Percentiles rank a stretch among this genome's conserved stretches.
These are phyloP conservation scores for Antheraea yamamai DNA, from an alignment of 2,888 invertebrate genomes.

Conservation along the genomic window DNA sequence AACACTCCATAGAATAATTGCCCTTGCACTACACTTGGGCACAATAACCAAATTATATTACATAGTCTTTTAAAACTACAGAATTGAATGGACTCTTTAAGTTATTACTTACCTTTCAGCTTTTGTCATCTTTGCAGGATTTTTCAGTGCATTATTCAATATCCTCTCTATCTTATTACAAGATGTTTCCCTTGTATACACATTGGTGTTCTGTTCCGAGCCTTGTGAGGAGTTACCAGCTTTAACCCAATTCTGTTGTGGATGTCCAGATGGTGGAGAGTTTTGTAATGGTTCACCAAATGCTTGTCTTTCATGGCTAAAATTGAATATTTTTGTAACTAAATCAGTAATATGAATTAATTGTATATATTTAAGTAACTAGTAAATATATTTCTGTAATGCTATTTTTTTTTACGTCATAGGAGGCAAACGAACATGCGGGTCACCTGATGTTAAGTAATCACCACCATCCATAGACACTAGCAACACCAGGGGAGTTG, in stretches of 20 bases:
- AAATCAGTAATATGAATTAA: background rate
- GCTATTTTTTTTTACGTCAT: too few species aligned
- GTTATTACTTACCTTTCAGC: constrained; percentile 39
- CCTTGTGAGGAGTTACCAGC: background rate
- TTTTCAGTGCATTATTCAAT: constrained; percentile 43
- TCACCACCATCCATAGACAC: too few species aligned
- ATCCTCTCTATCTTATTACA: constrained; percentile 40
- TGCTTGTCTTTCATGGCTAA: background rate
- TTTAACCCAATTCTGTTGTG: constrained; percentile 9
- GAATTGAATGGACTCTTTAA: too few species aligned
- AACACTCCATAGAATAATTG: too few species aligned
- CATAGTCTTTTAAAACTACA: too few species aligned
- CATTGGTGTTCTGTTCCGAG: constrained; percentile 16
- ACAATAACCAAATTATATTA: too few species aligned
- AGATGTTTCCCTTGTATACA: background rate
- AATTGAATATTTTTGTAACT: background rate
- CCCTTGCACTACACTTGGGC: too few species aligned
- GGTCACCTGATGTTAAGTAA: too few species aligned
- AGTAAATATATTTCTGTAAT: too few species aligned
- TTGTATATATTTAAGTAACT: too few species aligned
- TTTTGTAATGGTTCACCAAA: background rate
- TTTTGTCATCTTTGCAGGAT: constrained; percentile 48
- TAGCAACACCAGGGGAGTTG: too few species aligned
- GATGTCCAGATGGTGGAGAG: background rate
- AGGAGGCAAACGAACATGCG: too few species aligned